Conservation (phyloP, 2,113 vertebrate species). For the Anarhynchus alexandrinus region DNA sequence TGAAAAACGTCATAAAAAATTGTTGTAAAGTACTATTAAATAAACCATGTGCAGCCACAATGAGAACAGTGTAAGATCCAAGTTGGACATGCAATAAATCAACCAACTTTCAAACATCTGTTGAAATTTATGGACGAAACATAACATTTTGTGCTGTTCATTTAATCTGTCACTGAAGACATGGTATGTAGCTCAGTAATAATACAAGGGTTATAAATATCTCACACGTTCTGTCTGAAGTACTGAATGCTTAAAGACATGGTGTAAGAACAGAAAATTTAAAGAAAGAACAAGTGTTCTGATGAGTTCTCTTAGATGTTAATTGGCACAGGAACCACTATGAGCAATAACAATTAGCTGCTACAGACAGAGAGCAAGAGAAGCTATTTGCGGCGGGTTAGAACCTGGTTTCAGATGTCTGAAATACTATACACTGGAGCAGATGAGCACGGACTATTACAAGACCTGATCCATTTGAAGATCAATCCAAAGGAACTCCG, state of each 20-base stretch:
- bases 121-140: constrained; percentile 58
- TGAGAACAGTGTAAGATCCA: constrained; percentile 60
- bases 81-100: constrained; percentile 61
- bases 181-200: constrained; percentile 22
- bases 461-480: constrained; percentile 13
- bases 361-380: constrained; percentile 19
- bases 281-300: constrained; percentile 25
- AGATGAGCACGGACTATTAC: not conserved
- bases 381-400: not conserved
- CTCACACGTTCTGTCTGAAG: not conserved
- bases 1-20: constrained; percentile 69
- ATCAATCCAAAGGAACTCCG: constrained; percentile 7
- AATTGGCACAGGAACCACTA: not conserved
- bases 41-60: constrained; percentile 51
- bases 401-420: constrained; percentile 39
- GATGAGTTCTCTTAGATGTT: not conserved
- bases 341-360: constrained; percentile 19
- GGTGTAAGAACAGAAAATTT: not conserved
- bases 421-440: constrained; percentile 1
- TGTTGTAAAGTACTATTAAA: constrained; percentile 45
- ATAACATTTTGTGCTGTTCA: constrained; percentile 47
- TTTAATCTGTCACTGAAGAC: constrained; percentile 48
- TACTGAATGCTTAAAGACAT: not conserved
- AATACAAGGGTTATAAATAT: constrained; percentile 27
- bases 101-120: constrained; percentile 66